These are phyloP conservation scores for Chalcosyrphus nemorum DNA, from an alignment of 2,888 invertebrate species.

Conservation along the genomic window DNA sequence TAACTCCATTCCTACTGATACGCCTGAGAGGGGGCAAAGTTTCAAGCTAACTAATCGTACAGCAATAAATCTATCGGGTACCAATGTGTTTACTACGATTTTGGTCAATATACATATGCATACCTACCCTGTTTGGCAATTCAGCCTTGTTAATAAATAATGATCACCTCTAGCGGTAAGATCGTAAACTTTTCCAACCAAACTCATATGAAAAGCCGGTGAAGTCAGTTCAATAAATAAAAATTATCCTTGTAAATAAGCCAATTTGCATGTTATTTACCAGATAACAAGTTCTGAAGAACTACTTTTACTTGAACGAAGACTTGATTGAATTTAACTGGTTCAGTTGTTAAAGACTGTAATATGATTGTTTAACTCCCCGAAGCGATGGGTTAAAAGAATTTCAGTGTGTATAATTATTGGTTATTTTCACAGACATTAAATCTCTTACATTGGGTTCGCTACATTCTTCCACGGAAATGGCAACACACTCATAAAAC, in stretches of 20 bases:
- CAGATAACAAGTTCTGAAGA: neutral
- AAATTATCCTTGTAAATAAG: conserved; percentile 1
- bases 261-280: neutral
- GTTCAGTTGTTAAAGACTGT: neutral
- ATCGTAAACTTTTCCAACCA: neutral
- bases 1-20: too few species aligned
- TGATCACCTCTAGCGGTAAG: neutral
- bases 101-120: too few species aligned
- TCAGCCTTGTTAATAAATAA: neutral
- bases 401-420: neutral
- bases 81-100: too few species aligned
- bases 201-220: neutral
- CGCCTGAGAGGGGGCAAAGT: too few species aligned
- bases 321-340: neutral
- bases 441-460: neutral
- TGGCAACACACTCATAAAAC: conserved; percentile 4
- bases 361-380: neutral
- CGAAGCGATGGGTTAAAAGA: neutral
- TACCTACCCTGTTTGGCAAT: too few species aligned
- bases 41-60: too few species aligned
- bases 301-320: conserved; percentile 15
- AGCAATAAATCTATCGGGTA: neutral
- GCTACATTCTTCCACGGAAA: neutral
- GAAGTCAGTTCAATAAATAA: neutral
- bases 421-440: neutral